Evolutionary conservation across 1,140 invertebrate genomes (phyloP).

Genomic region (Sitodiplosis mosellana): DNA sequence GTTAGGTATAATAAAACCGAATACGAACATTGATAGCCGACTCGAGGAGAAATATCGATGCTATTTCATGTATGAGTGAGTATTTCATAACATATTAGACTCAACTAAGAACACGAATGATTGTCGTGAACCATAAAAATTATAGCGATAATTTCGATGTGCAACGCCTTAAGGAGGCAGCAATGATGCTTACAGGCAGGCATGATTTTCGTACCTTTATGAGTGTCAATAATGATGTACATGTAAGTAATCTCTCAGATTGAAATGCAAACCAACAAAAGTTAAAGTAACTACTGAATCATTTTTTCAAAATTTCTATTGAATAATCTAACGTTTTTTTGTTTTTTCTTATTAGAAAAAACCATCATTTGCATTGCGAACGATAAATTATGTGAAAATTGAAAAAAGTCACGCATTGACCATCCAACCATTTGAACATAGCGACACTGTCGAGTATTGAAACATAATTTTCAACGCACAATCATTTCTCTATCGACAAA

Average conservation of each 20-base stretch:
- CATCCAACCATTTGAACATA: conserved; percentile 11
- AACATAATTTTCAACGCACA: conserved; percentile 37
- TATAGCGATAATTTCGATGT: conserved; percentile 34
- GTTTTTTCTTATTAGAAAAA: conserved; percentile 15
- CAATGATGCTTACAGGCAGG: conserved; percentile 34
- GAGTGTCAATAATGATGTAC: background rate
- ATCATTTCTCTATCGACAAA: conserved; percentile 59
- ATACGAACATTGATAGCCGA: conserved; percentile 4
- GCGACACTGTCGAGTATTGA: conserved; percentile 37
- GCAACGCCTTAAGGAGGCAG: conserved; percentile 30
- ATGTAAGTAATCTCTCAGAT: conserved; percentile 16
- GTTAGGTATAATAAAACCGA: conserved; percentile 23
- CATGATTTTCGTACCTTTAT: conserved; percentile 54
- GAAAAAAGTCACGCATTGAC: conserved; percentile 26
- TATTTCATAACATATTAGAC: conserved; percentile 12
- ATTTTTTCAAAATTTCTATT: too few species aligned
- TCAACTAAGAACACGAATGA: too few species aligned
- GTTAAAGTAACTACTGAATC: too few species aligned
- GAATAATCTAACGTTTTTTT: conserved; percentile 41
- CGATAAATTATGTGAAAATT: conserved; percentile 29
- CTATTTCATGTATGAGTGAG: conserved; percentile 17
- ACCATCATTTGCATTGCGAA: conserved; percentile 26
- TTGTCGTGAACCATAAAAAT: too few species aligned
- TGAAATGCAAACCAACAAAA: too few species aligned
- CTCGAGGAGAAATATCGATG: conserved; percentile 20